Percentiles rank a stretch among this genome's conserved stretches.
phyloP scores from a whole-genome alignment of 2,797 vertebrate genomes.

The Fratercula arctica region DNA sequence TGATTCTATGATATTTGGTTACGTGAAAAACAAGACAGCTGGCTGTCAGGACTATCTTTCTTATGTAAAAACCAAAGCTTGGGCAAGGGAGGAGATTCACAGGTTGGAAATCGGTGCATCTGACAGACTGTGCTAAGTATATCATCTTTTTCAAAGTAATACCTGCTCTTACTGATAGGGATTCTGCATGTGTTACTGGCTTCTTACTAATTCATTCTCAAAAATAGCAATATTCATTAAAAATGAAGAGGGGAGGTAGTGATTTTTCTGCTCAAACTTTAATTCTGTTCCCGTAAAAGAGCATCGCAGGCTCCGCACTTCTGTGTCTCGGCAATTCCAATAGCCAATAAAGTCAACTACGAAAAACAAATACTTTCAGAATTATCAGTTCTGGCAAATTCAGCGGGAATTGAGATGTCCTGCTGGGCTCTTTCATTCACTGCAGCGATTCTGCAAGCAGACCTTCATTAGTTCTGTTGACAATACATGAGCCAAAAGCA shows the following conservation, averaged over 20 bases:
- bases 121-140: not conserved
- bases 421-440: not conserved
- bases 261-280: not conserved
- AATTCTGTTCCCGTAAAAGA: not conserved
- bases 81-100: not conserved
- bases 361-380: not conserved
- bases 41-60: not conserved
- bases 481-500: not conserved
- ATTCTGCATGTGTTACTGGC: not conserved
- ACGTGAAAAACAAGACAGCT: not conserved
- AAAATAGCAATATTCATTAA: not conserved
- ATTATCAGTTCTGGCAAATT: constrained; percentile 3
- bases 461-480: constrained; percentile 8
- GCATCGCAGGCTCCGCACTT: not conserved
- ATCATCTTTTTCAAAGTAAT: not conserved
- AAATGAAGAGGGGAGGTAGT: not conserved
- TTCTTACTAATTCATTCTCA: not conserved
- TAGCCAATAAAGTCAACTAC: not conserved
- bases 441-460: not conserved
- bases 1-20: not conserved
- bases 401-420: not conserved
- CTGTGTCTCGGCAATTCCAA: not conserved
- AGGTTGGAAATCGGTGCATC: not conserved
- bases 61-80: not conserved
- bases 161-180: not conserved